A percentile compares a stretch with the other conserved stretches of the same genome.
Conservation (phyloP, 2,797 vertebrate species). For the Danio tinwini region DNA sequence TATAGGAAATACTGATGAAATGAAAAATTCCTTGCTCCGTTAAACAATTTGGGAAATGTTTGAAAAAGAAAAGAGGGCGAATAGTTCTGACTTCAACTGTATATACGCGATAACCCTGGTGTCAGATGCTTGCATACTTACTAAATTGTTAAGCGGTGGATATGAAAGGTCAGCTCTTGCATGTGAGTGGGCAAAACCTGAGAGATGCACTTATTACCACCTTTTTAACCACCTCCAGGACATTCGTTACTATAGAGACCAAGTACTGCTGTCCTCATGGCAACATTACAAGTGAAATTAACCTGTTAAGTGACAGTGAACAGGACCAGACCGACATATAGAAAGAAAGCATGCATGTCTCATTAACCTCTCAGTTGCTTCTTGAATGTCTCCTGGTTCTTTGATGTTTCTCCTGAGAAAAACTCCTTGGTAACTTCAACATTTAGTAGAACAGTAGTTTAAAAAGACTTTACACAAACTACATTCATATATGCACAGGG, state of each 20-base stretch:
- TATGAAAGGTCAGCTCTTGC: constrained; percentile 2
- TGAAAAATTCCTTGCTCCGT: too few species aligned
- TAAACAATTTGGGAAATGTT: too few species aligned
- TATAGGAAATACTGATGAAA: too few species aligned
- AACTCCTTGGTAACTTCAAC: too few species aligned
- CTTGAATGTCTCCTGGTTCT: not conserved
- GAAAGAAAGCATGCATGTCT: not conserved
- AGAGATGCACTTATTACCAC: constrained; percentile 57
- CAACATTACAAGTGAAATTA: constrained; percentile 43
- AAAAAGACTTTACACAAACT: too few species aligned
- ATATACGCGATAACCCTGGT: not conserved
- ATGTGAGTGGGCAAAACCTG: constrained; percentile 44
- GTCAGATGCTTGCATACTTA: not conserved
- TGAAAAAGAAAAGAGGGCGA: too few species aligned
- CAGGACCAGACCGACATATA: not conserved
- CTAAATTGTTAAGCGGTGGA: not conserved
- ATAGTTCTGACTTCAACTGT: too few species aligned
- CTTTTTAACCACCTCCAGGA: constrained; percentile 61
- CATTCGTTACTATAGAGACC: constrained; percentile 65
- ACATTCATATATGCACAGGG: too few species aligned
- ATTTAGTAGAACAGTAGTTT: too few species aligned
- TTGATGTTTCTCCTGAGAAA: too few species aligned
- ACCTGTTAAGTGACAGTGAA: not conserved
- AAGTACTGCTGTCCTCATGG: constrained; percentile 54
- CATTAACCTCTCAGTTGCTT: not conserved